Conservation (phyloP, 2,797 vertebrate genomes). For the Gadopsis marmoratus region DNA sequence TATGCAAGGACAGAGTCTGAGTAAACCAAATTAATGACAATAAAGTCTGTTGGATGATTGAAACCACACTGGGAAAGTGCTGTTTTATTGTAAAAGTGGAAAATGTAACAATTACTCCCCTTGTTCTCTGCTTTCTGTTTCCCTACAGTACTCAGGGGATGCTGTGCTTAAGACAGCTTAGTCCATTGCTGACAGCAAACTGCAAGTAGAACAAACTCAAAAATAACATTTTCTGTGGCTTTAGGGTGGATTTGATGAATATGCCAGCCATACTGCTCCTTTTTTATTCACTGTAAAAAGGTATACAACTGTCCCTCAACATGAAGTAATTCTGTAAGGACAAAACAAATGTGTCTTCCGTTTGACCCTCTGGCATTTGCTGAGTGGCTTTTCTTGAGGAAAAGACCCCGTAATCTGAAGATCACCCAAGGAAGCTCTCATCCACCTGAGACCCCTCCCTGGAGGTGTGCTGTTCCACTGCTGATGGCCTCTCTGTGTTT, state of each 20-base stretch:
- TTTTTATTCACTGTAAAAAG: constrained; percentile 10
- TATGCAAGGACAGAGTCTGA: constrained; percentile 28
- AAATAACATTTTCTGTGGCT: constrained; percentile 32
- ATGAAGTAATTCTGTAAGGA: constrained; percentile 9
- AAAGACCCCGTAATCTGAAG: constrained; percentile 54
- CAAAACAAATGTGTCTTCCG: constrained; percentile 22
- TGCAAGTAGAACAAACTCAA: constrained; percentile 36
- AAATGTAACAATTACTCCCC: constrained; percentile 19
- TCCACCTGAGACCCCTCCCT: constrained; percentile 78
- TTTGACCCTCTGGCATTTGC: constrained; percentile 8
- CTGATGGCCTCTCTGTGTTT: constrained; percentile 80
- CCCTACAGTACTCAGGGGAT: not conserved
- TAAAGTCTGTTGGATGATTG: not conserved
- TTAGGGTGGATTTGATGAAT: constrained; percentile 31
- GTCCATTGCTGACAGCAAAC: constrained; percentile 31
- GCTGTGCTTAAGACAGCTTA: constrained; percentile 2
- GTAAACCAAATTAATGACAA: constrained; percentile 12
- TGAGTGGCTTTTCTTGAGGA: constrained; percentile 16
- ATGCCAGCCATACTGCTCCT: not conserved
- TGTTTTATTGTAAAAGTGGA: constrained; percentile 16
- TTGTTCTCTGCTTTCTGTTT: constrained; percentile 25
- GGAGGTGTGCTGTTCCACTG: constrained; percentile 76
- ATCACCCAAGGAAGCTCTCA: constrained; percentile 59
- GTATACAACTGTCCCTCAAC: not conserved
- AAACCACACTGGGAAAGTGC: constrained; percentile 1